Conservation (phyloP, 2,888 invertebrate species). For the Busseola fusca region DNA sequence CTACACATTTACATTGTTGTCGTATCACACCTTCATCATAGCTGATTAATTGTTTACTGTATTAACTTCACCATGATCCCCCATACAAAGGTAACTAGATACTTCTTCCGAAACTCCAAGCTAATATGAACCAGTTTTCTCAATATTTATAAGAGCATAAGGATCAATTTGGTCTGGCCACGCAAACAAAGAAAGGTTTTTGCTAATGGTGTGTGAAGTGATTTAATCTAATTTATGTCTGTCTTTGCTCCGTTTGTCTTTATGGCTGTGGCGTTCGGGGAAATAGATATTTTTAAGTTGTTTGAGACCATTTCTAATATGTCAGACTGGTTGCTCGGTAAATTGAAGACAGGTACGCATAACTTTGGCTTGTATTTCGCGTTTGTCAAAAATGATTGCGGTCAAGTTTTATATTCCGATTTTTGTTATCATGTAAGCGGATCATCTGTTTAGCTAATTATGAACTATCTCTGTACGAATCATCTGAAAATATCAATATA, state of each 20-base stretch:
- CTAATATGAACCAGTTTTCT: conserved; percentile 51
- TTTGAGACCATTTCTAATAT: conserved; percentile 57
- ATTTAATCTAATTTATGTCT: conserved; percentile 80
- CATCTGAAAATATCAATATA: not conserved
- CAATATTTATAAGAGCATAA: conserved; percentile 52
- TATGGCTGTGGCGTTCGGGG: conserved; percentile 64
- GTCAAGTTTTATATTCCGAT: conserved; percentile 7
- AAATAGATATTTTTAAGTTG: conserved; percentile 70
- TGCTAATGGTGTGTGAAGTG: conserved; percentile 82
- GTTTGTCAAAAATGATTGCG: conserved; percentile 23
- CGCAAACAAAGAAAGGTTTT: conserved; percentile 68
- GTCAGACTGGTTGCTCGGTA: conserved; percentile 50
- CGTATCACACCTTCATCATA: conserved; percentile 73
- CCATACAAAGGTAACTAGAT: conserved; percentile 65
- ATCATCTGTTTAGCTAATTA: not conserved
- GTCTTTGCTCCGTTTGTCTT: conserved; percentile 72
- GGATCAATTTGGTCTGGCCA: conserved; percentile 64
- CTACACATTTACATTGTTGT: conserved; percentile 44
- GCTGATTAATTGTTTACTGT: conserved; percentile 76
- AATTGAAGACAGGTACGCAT: conserved; percentile 50
- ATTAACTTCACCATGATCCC: conserved; percentile 56
- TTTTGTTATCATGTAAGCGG: not conserved
- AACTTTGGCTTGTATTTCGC: conserved; percentile 22
- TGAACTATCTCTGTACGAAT: not conserved
- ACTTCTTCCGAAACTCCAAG: conserved; percentile 51